phyloP scores from a whole-genome alignment of 2,888 invertebrate species.

The Hyposoter didymator region DNA sequence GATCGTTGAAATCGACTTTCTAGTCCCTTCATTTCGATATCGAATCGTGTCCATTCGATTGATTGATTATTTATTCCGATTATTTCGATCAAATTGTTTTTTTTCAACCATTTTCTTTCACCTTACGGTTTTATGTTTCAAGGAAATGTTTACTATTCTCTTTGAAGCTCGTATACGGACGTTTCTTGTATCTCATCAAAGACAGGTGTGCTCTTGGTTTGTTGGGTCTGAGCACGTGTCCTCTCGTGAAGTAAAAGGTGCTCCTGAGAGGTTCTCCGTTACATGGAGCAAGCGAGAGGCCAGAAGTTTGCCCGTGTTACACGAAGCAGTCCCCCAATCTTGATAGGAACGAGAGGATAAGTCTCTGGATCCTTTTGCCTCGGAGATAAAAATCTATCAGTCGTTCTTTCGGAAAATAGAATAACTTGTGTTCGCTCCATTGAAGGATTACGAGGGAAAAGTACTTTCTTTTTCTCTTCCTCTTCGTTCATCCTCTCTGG shows the following conservation, averaged over 20 bases:
- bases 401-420: constrained; percentile 45
- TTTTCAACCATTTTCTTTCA: neutral
- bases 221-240: constrained; percentile 45
- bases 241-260: constrained; percentile 20
- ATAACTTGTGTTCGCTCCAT: constrained; percentile 16
- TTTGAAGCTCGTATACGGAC: constrained; percentile 14
- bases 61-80: neutral
- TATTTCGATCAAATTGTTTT: neutral
- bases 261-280: constrained; percentile 10
- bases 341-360: constrained; percentile 31
- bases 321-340: constrained; percentile 39
- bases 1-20: neutral
- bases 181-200: constrained; percentile 37
- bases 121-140: neutral
- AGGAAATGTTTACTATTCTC: constrained; percentile 3
- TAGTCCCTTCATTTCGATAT: neutral
- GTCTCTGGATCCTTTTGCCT: constrained; percentile 26
- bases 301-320: neutral
- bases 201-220: constrained; percentile 40
- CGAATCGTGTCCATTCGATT: neutral
- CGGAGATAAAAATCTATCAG: constrained; percentile 48
- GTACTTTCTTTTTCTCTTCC: constrained; percentile 19
- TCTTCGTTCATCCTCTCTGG: neutral
- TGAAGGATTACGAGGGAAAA: constrained; percentile 10
- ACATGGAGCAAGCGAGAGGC: constrained; percentile 2